Evolutionary conservation across 2,888 invertebrate species (phyloP).

Genomic region (Polymixis flavicincta): DNA sequence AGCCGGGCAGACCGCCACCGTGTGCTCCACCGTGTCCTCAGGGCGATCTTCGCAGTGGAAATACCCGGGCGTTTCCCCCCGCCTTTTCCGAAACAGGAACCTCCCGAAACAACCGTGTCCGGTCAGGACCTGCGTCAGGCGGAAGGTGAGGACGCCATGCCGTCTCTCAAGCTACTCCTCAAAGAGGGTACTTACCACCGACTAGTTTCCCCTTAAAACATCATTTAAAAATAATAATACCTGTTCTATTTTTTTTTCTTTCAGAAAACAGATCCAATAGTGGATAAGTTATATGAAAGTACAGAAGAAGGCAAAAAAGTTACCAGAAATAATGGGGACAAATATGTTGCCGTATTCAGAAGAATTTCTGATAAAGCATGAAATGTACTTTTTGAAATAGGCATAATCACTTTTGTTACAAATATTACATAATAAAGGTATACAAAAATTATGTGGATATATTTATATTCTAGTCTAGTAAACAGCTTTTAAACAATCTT

Average conservation of each 20-base stretch:
- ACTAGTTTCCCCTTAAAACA: no score
- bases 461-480: conserved; percentile 11
- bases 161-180: no score
- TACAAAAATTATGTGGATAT: conserved; percentile 27
- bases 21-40: no score
- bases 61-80: no score
- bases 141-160: no score
- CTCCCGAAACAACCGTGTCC: no score
- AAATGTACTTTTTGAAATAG: conserved; percentile 46
- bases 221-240: background rate
- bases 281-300: conserved; percentile 97
- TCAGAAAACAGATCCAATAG: conserved; percentile 95
- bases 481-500: conserved; percentile 6
- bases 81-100: no score
- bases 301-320: conserved; percentile 99
- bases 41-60: no score
- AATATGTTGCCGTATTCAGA: conserved; percentile 97
- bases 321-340: conserved; percentile 97
- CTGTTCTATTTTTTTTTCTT: conserved; percentile 68
- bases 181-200: no score
- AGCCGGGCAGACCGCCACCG: no score
- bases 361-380: conserved; percentile 86
- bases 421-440: conserved; percentile 53
- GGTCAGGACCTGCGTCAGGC: no score
- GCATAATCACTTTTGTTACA: conserved; percentile 51